Conservation (phyloP, 1,140 invertebrate genomes). For the Camponotus pennsylvanicus region DNA sequence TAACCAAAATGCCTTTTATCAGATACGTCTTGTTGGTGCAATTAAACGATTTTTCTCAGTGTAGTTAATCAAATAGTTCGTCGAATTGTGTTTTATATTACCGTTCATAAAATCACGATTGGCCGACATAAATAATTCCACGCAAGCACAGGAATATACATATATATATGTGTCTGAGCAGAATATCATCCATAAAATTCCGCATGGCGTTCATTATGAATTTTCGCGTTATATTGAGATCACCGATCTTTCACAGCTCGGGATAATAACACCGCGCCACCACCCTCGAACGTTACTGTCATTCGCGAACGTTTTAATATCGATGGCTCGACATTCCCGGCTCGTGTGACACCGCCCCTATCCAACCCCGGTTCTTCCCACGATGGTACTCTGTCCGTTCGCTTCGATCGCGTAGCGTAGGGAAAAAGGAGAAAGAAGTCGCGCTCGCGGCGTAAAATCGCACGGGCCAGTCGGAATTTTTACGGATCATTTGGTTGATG, state of each 20-base stretch:
- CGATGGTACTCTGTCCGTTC: slow-evolving; percentile 45
- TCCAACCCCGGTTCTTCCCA: slow-evolving; percentile 57
- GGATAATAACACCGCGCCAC: slow-evolving; percentile 57
- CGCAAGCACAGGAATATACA: background rate
- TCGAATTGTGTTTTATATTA: background rate
- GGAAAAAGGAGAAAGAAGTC: slow-evolving; percentile 58
- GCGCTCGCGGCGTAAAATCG: slow-evolving; percentile 71
- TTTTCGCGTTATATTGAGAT: slow-evolving; percentile 70
- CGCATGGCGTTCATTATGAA: slow-evolving; percentile 33
- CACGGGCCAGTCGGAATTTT: slow-evolving; percentile 77
- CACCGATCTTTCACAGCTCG: slow-evolving; percentile 68
- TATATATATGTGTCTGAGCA: background rate
- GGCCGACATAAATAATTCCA: background rate
- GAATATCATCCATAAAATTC: slow-evolving; percentile 4
- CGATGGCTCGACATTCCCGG: slow-evolving; percentile 59
- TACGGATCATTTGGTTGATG: slow-evolving; percentile 82
- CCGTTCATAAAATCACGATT: slow-evolving; percentile 17
- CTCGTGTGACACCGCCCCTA: slow-evolving; percentile 37
- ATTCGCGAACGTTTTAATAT: slow-evolving; percentile 79
- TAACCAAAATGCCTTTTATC: too few relatives aligned
- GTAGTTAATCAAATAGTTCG: background rate
- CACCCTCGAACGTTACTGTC: slow-evolving; percentile 65
- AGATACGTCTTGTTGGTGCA: too few relatives aligned
- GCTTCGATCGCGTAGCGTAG: background rate
- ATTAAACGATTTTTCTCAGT: too few relatives aligned